phyloP scores from a whole-genome alignment of 2,888 invertebrate genomes.

The Aporophyla lueneburgensis region DNA sequence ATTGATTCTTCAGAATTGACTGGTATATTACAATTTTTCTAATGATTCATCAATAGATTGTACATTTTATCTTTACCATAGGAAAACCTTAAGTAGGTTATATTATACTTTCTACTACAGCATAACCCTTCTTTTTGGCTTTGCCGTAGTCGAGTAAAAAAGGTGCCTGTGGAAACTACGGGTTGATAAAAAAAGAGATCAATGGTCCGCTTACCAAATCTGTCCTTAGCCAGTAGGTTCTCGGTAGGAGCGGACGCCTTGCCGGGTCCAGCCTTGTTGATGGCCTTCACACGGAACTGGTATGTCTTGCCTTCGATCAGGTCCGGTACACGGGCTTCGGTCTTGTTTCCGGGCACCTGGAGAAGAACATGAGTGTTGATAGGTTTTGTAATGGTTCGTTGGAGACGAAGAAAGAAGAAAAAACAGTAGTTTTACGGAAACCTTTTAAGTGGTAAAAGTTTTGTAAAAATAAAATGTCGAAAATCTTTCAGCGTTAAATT shows the following conservation, averaged over 20 bases:
- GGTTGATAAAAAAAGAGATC: neutral
- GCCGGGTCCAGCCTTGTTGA: constrained; percentile 98
- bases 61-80: neutral
- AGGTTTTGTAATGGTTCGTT: too few species aligned
- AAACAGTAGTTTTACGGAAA: too few species aligned
- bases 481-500: too few species aligned
- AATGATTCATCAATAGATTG: neutral
- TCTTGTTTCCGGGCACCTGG: constrained; percentile 95
- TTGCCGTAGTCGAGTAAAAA: neutral
- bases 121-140: too few species aligned
- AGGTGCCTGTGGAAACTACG: neutral
- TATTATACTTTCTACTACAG: too few species aligned
- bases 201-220: constrained; percentile 91
- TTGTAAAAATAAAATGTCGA: too few species aligned
- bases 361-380: too few species aligned
- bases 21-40: too few species aligned
- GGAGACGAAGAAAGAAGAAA: too few species aligned
- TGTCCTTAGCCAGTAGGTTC: constrained; percentile 95
- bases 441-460: too few species aligned
- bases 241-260: constrained; percentile 96
- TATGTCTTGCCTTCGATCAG: constrained; percentile 98
- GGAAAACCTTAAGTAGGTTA: too few species aligned
- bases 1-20: neutral
- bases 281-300: constrained; percentile 98
- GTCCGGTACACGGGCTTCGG: constrained; percentile 96